These are phyloP conservation scores for Gymnoscelis rufifasciata DNA, from an alignment of 2,888 invertebrate genomes.

Conservation along the genomic window DNA sequence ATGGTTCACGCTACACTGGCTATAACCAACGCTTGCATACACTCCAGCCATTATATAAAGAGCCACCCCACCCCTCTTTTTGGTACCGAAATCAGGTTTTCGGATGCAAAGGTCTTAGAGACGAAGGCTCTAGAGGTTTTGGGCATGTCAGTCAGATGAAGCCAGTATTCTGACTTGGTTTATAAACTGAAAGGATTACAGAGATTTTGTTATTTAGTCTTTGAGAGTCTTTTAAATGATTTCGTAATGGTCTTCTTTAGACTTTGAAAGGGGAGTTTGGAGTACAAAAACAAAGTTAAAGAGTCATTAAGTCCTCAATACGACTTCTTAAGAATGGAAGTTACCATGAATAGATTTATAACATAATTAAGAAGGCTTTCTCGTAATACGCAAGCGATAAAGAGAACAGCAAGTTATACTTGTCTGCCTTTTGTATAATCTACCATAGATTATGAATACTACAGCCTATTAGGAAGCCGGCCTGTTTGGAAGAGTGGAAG, in stretches of 20 bases:
- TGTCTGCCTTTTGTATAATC: too few relatives aligned
- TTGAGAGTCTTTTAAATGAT: too few relatives aligned
- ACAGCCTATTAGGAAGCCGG: too few relatives aligned
- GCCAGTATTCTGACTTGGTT: slow-evolving; percentile 55
- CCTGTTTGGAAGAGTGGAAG: too few relatives aligned
- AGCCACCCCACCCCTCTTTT: slow-evolving; percentile 27
- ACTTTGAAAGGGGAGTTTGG: background rate
- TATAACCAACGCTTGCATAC: slow-evolving; percentile 44
- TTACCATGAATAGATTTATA: too few relatives aligned
- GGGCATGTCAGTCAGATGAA: slow-evolving; percentile 52
- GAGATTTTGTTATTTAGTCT: slow-evolving; percentile 43
- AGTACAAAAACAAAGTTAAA: background rate
- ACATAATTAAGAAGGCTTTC: too few relatives aligned
- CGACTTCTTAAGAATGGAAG: too few relatives aligned
- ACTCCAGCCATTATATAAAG: slow-evolving; percentile 42
- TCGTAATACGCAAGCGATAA: too few relatives aligned
- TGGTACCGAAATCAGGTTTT: slow-evolving; percentile 37
- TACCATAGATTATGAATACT: too few relatives aligned
- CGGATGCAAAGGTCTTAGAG: slow-evolving; percentile 21
- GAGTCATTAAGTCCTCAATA: too few relatives aligned
- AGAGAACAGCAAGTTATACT: too few relatives aligned
- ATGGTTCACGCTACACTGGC: slow-evolving; percentile 39
- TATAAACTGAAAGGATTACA: slow-evolving; percentile 60
- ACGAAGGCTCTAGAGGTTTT: slow-evolving; percentile 33
- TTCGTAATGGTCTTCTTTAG: background rate